phyloP scores from a whole-genome alignment of 1,140 invertebrate species.

The Andrena cerasifolii region DNA sequence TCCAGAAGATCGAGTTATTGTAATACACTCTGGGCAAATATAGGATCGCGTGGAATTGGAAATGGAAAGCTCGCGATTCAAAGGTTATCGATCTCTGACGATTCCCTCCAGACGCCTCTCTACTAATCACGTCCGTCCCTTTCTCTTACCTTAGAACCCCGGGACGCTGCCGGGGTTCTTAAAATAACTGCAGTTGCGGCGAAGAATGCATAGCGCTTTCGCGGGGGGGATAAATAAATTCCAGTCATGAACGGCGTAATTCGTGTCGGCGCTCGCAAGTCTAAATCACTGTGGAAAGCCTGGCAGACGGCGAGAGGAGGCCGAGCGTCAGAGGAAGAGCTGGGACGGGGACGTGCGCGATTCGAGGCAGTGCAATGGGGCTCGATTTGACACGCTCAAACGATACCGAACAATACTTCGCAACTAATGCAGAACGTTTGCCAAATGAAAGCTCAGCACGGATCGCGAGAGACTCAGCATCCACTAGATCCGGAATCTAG shows the following conservation, averaged over 20 bases:
- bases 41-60: not conserved
- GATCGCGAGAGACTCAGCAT: constrained; percentile 5
- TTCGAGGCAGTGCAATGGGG: not conserved
- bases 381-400: constrained; percentile 16
- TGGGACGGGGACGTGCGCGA: constrained; percentile 1
- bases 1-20: constrained; percentile 26
- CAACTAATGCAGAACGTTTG: constrained; percentile 38
- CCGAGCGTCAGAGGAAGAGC: not conserved
- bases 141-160: not conserved
- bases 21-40: not conserved
- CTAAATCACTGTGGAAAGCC: constrained; percentile 70
- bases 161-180: not conserved
- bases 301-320: constrained; percentile 11
- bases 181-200: not conserved
- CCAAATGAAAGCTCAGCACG: constrained; percentile 45
- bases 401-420: constrained; percentile 40
- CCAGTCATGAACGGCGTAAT: constrained; percentile 72
- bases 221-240: constrained; percentile 69
- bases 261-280: constrained; percentile 60
- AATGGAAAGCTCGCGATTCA: constrained; percentile 24
- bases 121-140: constrained; percentile 29
- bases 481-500: constrained; percentile 16
- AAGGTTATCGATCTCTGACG: constrained; percentile 35
- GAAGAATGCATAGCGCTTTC: constrained; percentile 10
- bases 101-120: not conserved